Percentiles rank a stretch among this genome's conserved stretches.
Conservation (phyloP, 92 coral and sea anemone species). For the Phenganax stokvisi region DNA sequence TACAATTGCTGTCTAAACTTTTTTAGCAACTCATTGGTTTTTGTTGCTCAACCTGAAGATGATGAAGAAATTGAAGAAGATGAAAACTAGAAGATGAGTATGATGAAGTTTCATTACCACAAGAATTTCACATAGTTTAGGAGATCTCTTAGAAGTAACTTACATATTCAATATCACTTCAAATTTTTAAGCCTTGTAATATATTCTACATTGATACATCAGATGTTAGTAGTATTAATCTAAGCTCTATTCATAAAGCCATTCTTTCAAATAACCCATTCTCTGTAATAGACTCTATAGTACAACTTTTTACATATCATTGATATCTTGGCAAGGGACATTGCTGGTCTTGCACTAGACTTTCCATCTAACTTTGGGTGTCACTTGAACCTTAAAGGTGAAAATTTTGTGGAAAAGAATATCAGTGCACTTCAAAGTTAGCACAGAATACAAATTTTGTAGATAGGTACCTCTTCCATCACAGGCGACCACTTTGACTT, state of each 20-base stretch:
- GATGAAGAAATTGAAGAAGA: constrained; percentile 46
- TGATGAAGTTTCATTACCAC: not conserved
- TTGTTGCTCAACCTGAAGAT: constrained; percentile 32
- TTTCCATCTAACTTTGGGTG: not conserved
- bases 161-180: too few species aligned
- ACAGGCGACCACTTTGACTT: constrained; percentile 96
- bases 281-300: too few species aligned
- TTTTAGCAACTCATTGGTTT: constrained; percentile 37
- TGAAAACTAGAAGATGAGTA: not conserved
- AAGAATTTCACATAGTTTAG: not conserved
- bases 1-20: too few species aligned
- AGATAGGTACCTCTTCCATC: constrained; percentile 81
- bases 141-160: too few species aligned
- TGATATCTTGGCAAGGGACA: too few species aligned
- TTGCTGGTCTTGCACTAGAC: too few species aligned
- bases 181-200: too few species aligned
- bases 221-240: too few species aligned
- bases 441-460: not conserved
- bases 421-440: not conserved
- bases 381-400: constrained; percentile 25
- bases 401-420: not conserved
- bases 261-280: too few species aligned
- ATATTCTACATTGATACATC: too few species aligned
- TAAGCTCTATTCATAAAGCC: too few species aligned
- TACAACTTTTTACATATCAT: too few species aligned